Conservation (phyloP, 2,797 vertebrate species). For the Perodicticus potto region DNA sequence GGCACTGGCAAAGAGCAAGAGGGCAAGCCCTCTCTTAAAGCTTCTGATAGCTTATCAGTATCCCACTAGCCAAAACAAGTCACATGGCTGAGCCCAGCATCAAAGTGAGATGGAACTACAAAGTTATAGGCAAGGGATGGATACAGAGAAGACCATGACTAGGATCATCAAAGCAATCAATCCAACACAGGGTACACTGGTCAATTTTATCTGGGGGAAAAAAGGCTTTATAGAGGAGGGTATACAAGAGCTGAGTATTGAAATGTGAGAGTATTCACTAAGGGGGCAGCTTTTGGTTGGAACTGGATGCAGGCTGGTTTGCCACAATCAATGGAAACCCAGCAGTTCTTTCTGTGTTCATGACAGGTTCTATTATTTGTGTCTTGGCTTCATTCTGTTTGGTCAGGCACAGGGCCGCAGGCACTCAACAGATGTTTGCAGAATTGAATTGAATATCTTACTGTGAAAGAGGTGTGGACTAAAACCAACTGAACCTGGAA, state of each 20-base stretch:
- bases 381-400: slow-evolving; percentile 69
- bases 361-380: slow-evolving; percentile 67
- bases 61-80: slow-evolving; percentile 21
- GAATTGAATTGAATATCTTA: slow-evolving; percentile 59
- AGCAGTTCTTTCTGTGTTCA: slow-evolving; percentile 58
- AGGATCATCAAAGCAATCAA: slow-evolving; percentile 31
- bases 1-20: slow-evolving; percentile 1
- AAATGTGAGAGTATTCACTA: slow-evolving; percentile 55
- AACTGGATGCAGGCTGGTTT: slow-evolving; percentile 45
- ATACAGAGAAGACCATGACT: not conserved
- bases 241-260: slow-evolving; percentile 3
- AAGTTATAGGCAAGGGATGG: slow-evolving; percentile 3
- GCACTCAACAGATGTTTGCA: slow-evolving; percentile 65
- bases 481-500: slow-evolving; percentile 63
- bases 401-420: slow-evolving; percentile 45
- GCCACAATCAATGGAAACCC: slow-evolving; percentile 24
- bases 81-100: not conserved
- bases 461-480: slow-evolving; percentile 63
- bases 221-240: slow-evolving; percentile 43
- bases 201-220: slow-evolving; percentile 46
- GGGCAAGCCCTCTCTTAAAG: not conserved
- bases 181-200: not conserved
- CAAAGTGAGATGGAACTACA: slow-evolving; percentile 30
- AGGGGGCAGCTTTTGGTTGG: slow-evolving; percentile 54
- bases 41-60: slow-evolving; percentile 47